A percentile compares a stretch with the other conserved stretches of the same genome.
Conservation (phyloP, 2,888 invertebrate genomes). For the Hypolimnas misippus region DNA sequence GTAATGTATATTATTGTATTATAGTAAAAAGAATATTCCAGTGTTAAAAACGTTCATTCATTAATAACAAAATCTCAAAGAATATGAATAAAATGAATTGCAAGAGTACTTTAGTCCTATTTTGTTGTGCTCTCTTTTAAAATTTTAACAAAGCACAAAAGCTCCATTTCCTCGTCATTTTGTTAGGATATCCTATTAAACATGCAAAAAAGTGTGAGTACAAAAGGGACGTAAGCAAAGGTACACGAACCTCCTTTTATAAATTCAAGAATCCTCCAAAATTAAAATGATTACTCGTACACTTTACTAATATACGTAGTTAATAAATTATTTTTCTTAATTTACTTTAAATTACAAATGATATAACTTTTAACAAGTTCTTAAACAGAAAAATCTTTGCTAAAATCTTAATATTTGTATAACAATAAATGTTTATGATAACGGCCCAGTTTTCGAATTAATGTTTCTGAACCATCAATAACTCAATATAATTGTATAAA, state of each 20-base stretch:
- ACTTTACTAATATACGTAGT: too few species aligned
- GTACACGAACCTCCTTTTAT: slow-evolving; percentile 15
- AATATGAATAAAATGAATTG: slow-evolving; percentile 4
- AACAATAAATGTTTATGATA: background rate
- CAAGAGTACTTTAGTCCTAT: background rate
- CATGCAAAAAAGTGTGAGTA: slow-evolving; percentile 21
- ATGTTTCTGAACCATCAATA: background rate
- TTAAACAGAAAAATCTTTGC: background rate
- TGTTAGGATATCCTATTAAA: slow-evolving; percentile 21
- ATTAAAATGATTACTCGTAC: background rate
- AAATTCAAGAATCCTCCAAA: slow-evolving; percentile 17
- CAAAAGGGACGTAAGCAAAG: slow-evolving; percentile 13
- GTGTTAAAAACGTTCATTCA: background rate
- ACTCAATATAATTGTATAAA: background rate
- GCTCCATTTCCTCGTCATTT: slow-evolving; percentile 1
- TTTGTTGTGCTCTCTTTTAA: slow-evolving; percentile 12
- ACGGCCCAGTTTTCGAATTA: background rate
- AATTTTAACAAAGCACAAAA: slow-evolving; percentile 11
- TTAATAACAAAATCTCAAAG: slow-evolving; percentile 3
- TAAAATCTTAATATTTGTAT: background rate
- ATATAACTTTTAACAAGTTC: background rate
- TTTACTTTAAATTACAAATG: too few species aligned
- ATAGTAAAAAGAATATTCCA: too few species aligned
- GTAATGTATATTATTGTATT: too few species aligned
- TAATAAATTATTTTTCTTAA: too few species aligned